Percentiles rank a stretch among this genome's conserved stretches.
phyloP scores from a whole-genome alignment of 2,888 invertebrate genomes.

The Fragum whitleyi region DNA sequence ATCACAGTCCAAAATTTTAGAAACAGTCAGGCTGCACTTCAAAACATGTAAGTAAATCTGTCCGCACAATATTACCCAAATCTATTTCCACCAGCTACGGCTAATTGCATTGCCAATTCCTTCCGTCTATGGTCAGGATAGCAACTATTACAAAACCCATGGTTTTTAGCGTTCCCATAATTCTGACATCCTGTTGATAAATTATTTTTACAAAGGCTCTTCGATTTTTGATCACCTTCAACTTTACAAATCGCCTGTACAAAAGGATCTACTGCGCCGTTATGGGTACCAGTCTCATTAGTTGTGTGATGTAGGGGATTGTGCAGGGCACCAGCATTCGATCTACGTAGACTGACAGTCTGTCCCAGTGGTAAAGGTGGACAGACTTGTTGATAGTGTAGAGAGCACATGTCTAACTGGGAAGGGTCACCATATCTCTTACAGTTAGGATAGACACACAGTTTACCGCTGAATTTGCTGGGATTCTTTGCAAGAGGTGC shows the following conservation, averaged over 20 bases:
- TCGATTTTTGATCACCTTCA: conserved; percentile 54
- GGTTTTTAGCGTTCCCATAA: conserved; percentile 70
- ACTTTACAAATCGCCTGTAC: conserved; percentile 56
- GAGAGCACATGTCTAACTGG: conserved; percentile 61
- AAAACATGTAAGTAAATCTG: too few species aligned
- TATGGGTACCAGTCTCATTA: background rate
- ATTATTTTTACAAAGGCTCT: conserved; percentile 58
- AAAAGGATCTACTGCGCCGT: conserved; percentile 18
- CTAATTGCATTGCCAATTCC: background rate
- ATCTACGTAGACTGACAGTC: conserved; percentile 2
- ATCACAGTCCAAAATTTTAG: too few species aligned
- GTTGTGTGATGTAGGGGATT: background rate
- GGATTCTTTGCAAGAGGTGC: conserved; percentile 10
- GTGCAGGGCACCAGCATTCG: background rate
- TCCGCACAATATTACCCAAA: too few species aligned
- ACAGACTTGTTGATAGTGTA: conserved; percentile 54
- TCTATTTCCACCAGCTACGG: conserved; percentile 10
- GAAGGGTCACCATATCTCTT: conserved; percentile 67
- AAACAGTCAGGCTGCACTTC: too few species aligned
- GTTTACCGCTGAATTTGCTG: conserved; percentile 3
- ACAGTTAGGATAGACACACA: conserved; percentile 65
- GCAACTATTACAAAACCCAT: conserved; percentile 77
- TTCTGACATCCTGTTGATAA: conserved; percentile 63
- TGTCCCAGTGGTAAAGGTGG: background rate
- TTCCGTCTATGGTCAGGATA: conserved; percentile 36